Conservation (phyloP, 2,113 vertebrate genomes). For the Phainopepla nitens region DNA sequence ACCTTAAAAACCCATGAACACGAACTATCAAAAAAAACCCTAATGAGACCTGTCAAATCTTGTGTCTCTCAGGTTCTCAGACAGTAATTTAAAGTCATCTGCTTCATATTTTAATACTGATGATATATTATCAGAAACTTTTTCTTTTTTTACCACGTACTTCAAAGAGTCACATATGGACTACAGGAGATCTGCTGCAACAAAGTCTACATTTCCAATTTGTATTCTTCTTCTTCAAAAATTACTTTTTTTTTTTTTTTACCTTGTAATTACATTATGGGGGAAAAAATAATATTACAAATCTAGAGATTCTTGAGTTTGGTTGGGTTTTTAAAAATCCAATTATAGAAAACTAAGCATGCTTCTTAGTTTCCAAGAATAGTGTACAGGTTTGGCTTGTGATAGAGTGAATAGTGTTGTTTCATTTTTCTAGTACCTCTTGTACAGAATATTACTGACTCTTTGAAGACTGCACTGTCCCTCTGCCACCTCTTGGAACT, state of each 20-base stretch:
- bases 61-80: neutral
- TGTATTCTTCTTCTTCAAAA: neutral
- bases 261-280: neutral
- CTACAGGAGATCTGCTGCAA: neutral
- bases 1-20: neutral
- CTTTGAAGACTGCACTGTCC: neutral
- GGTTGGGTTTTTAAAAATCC: accelerated
- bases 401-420: neutral
- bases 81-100: neutral
- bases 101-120: neutral
- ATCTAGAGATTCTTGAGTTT: too few relatives aligned
- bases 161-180: neutral
- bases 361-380: neutral
- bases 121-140: neutral
- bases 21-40: accelerated
- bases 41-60: neutral
- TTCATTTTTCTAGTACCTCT: neutral
- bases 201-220: neutral
- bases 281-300: neutral
- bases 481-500: neutral
- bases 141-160: neutral
- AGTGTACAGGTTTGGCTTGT: neutral
- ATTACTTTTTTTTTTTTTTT: neutral
- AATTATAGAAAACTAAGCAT: neutral
- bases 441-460: neutral